Evolutionary conservation across 2,888 invertebrate species (phyloP).

Genomic region (Brachypterus glaber): DNA sequence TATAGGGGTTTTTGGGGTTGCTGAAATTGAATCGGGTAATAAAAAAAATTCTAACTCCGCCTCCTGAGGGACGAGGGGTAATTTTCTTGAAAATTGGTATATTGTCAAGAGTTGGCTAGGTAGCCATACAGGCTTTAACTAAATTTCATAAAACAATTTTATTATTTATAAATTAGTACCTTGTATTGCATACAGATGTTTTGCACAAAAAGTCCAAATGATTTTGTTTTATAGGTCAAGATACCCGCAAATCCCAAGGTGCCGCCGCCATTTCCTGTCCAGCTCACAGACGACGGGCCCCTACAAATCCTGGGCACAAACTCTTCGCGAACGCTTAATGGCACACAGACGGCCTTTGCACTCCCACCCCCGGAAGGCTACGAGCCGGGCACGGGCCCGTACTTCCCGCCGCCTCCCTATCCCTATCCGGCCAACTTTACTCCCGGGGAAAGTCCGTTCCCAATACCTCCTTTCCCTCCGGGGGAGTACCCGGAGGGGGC

Average conservation of each 20-base stretch:
- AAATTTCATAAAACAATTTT: neutral
- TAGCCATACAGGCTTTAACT: too few relatives aligned
- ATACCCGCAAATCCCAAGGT: constrained; percentile 72
- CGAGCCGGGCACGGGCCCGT: constrained; percentile 43
- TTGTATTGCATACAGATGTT: too few relatives aligned
- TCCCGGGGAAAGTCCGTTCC: constrained; percentile 56
- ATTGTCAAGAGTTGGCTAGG: too few relatives aligned
- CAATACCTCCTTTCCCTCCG: constrained; percentile 52
- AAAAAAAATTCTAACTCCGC: too few relatives aligned
- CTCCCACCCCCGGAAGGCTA: constrained; percentile 36
- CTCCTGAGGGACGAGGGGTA: too few relatives aligned
- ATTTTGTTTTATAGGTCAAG: constrained; percentile 47
- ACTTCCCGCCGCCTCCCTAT: constrained; percentile 47
- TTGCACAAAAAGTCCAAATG: neutral
- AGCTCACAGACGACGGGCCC: constrained; percentile 76
- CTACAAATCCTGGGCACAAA: constrained; percentile 78
- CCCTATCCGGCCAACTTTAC: constrained; percentile 56
- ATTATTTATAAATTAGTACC: too few relatives aligned
- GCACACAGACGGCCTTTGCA: constrained; percentile 46
- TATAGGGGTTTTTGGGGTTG: too few relatives aligned
- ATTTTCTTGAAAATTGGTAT: too few relatives aligned
- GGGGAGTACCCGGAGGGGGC: constrained; percentile 38
- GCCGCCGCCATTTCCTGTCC: constrained; percentile 90
- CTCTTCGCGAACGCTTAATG: constrained; percentile 62
- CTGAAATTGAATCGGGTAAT: too few relatives aligned